Evolutionary conservation across 2,113 vertebrate species (phyloP).

Genomic region (Melanocharis versteri): DNA sequence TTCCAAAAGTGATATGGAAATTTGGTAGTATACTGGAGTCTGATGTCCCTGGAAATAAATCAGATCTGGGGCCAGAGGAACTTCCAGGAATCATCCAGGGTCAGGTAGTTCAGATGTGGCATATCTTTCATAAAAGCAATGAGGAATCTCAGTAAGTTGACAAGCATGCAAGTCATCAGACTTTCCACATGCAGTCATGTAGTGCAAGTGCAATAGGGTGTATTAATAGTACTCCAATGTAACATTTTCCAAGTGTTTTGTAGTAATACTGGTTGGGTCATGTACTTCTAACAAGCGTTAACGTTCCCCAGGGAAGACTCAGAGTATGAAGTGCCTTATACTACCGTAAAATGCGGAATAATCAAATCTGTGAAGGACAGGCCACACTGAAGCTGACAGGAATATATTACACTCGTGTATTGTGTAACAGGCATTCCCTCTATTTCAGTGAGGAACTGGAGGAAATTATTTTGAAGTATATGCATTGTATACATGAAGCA

Average conservation of each 20-base stretch:
- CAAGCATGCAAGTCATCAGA: slow-evolving; percentile 1
- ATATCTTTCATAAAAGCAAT: not conserved
- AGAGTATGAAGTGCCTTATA: slow-evolving; percentile 6
- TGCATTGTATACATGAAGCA: not conserved
- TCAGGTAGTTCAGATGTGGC: not conserved
- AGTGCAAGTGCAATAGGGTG: slow-evolving; percentile 3
- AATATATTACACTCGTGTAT: not conserved
- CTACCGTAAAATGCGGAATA: not conserved
- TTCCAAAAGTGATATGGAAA: not conserved
- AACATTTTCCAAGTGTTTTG: slow-evolving; percentile 56
- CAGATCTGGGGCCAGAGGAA: not conserved
- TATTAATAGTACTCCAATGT: slow-evolving; percentile 39
- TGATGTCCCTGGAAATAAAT: not conserved
- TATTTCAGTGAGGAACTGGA: not conserved
- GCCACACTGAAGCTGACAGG: not conserved
- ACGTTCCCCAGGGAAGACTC: not conserved
- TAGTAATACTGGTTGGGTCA: slow-evolving; percentile 5
- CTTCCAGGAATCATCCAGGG: not conserved
- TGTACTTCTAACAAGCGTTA: slow-evolving; percentile 25
- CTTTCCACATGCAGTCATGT: not conserved
- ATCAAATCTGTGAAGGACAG: slow-evolving; percentile 24
- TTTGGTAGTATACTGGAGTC: not conserved
- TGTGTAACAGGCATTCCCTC: not conserved
- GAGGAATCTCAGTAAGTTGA: not conserved
- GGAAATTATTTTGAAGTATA: not conserved